phyloP scores from a whole-genome alignment of 2,797 vertebrate genomes.

The Gallinago stenura region DNA sequence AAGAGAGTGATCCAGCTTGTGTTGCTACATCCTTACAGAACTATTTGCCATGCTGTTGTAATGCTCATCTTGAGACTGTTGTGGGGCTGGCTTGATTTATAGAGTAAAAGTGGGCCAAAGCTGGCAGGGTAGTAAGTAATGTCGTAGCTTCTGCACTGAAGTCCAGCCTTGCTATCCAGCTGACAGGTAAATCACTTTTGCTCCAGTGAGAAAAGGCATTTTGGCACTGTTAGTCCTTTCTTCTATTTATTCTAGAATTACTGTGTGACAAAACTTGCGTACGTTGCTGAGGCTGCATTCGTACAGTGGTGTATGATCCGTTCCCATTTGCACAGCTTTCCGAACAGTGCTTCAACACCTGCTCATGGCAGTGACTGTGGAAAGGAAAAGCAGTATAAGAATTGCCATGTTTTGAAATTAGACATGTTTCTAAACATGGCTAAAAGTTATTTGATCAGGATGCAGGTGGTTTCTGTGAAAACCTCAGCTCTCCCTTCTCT shows the following conservation, averaged over 20 bases:
- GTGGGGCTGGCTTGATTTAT: not conserved
- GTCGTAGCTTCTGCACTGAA: not conserved
- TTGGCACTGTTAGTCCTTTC: not conserved
- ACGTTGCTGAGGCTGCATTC: accelerated
- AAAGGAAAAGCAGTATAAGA: not conserved
- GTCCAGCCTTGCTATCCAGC: not conserved
- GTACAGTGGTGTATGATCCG: accelerated
- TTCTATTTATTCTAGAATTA: not conserved
- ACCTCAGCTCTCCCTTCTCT: not conserved
- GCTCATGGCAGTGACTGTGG: not conserved
- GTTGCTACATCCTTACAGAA: not conserved
- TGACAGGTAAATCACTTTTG: not conserved
- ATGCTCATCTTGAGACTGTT: not conserved
- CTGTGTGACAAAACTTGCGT: not conserved
- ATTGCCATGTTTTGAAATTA: not conserved
- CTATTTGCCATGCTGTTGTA: not conserved
- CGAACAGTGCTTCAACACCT: not conserved
- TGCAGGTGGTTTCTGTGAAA: not conserved
- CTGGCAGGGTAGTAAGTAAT: not conserved
- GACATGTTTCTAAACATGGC: not conserved
- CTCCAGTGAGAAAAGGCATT: not conserved
- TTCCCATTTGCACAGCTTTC: not conserved
- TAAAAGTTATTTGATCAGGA: not conserved
- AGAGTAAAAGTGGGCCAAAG: not conserved
- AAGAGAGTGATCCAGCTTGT: not conserved